Base-by-base conservation (phyloP, 2,888 invertebrate genomes). In the Philonicus albiceps region DNA sequence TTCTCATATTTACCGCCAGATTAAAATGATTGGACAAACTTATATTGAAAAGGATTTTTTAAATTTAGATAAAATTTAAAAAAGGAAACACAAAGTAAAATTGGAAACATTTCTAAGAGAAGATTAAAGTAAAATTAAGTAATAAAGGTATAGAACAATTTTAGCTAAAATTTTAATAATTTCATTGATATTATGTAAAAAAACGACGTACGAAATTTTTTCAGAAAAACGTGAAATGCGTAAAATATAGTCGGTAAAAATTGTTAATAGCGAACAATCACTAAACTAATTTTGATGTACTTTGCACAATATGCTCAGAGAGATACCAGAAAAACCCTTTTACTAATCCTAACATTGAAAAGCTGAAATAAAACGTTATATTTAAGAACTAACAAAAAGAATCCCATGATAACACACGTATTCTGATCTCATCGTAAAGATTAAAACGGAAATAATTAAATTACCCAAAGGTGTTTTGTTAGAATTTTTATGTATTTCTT, bases 1-100 rank as follows among this genome's bases (percentile, higher is more conserved):
- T 97, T 97, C 93, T 97, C 96, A 90, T 96, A 97, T 91, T 93
- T 98, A 89, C 97, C 97, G 73, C 97, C 97, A 3, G 97, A 96
- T 92, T 96, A 96, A 94, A 87, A 74, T 22, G 83, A 76, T 5
- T 85, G 37, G 43, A 22, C 49, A 74, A 34, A 34, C 34, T 16
- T 34, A 64, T 64, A 30, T 30, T 43, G n/a, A 27, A 49, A 22
- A 43, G 78, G 49, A 78, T 27, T 78, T 40, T 22, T 40, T 49
- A 78, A 43, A 49, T 27, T 19, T 78, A 78, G 78, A 7, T 78
- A 78, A 78, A n/a, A 78, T 78, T 78, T 19, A 78, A 31, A 78
- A n/a, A 27, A 27, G n/a, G n/a, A n/a, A n/a, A n/a, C n/a, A 64
- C 8, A 64, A 64, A 64, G 27, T 27, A 64, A 64, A 64, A 64